A percentile compares a stretch with the other conserved stretches of the same genome.
phyloP scores from a whole-genome alignment of 2,113 vertebrate genomes.

The Microcebus lehilahytsara region DNA sequence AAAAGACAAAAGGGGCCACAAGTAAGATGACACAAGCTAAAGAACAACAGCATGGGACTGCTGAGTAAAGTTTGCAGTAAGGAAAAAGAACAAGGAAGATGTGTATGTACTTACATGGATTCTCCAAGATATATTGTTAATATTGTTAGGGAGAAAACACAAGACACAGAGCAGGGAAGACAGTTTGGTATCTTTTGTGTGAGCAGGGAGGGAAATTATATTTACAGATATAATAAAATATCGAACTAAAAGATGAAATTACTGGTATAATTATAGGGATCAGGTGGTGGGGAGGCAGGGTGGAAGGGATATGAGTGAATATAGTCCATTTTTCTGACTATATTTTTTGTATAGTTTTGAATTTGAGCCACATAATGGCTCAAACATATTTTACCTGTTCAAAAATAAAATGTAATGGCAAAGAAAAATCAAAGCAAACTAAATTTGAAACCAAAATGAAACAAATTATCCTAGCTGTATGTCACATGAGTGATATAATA shows the following conservation, averaged over 20 bases:
- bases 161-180: neutral
- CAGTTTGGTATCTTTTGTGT: neutral
- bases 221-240: neutral
- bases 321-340: neutral
- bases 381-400: neutral
- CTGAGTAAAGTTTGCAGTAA: neutral
- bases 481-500: neutral
- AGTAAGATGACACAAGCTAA: neutral
- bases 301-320: neutral
- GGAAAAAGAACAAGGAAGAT: neutral
- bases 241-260: neutral
- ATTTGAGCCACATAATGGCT: neutral
- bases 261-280: neutral
- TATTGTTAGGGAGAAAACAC: neutral
- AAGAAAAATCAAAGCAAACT: neutral
- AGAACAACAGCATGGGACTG: neutral
- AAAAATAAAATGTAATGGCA: conserved; percentile 8
- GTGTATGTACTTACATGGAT: neutral
- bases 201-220: neutral
- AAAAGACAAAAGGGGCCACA: neutral
- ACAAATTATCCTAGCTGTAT: neutral
- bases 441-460: conserved; percentile 6
- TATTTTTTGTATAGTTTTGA: conserved; percentile 3
- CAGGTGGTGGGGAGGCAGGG: neutral
- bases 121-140: neutral